Evolutionary conservation across 23 tunicate genomes (phyloP).

Genomic region (Styela plicata): DNA sequence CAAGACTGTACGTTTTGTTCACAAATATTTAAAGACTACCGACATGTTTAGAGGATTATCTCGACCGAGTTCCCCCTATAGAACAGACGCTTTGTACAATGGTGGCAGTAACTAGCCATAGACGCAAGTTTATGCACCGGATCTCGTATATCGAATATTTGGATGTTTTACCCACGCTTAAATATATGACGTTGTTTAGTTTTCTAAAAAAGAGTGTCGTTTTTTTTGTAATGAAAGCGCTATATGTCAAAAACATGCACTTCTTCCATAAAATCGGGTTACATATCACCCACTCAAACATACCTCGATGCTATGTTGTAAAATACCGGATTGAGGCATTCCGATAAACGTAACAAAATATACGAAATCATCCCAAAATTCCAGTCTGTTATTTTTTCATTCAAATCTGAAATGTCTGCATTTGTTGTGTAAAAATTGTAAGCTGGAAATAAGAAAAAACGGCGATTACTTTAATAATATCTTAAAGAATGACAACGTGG

Average conservation of each 20-base stretch:
- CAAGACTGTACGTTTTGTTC: no score
- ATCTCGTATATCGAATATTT: no score
- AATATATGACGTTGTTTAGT: no score
- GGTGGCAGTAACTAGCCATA: no score
- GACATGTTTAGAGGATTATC: no score
- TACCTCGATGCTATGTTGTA: constrained; percentile 16
- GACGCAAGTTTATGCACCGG: not conserved
- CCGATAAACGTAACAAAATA: constrained; percentile 13
- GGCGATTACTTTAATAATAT: not conserved
- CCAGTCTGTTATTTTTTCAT: not conserved
- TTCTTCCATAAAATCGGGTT: no score
- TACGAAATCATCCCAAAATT: constrained; percentile 16
- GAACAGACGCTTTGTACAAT: no score
- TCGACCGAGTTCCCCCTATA: no score
- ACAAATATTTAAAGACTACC: no score
- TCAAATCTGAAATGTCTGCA: not conserved
- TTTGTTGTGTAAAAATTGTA: not conserved
- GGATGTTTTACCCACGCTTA: no score
- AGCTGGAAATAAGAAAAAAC: not conserved
- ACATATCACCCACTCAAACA: not conserved
- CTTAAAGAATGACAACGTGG: not conserved
- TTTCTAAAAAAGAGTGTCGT: not conserved
- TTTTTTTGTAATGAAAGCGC: not conserved
- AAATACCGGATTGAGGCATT: constrained; percentile 19
- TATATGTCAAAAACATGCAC: not conserved